Conservation (phyloP, 2,888 invertebrate species). For the Machimus rusticus region DNA sequence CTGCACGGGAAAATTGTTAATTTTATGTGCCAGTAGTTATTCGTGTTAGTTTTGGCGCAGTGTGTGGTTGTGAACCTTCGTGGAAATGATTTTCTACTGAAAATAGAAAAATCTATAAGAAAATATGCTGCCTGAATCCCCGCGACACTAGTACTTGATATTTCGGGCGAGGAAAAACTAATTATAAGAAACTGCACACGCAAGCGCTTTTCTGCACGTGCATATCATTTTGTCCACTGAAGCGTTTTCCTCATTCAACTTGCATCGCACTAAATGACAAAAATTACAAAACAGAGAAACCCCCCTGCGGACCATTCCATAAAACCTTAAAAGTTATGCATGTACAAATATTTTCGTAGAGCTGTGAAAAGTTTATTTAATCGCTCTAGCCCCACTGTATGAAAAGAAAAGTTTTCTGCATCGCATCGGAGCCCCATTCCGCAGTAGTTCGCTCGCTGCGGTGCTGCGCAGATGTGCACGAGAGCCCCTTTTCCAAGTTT, state of each 20-base stretch:
- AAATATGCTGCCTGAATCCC: not conserved
- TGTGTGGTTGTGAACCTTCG: not conserved
- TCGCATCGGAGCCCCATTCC: not conserved
- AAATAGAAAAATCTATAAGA: slow-evolving; percentile 22
- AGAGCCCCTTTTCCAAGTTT: not conserved
- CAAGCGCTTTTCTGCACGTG: slow-evolving; percentile 16
- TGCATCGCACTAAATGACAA: not conserved
- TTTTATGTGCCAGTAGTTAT: not conserved
- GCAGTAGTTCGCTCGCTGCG: not conserved
- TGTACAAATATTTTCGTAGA: not conserved
- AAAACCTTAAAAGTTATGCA: not conserved
- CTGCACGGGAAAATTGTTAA: not conserved
- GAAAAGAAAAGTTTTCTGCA: not conserved
- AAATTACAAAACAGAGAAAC: not conserved
- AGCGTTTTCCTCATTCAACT: not conserved
- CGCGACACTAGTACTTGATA: not conserved
- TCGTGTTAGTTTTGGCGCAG: not conserved
- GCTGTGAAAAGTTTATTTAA: not conserved
- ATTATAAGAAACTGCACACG: slow-evolving; percentile 15
- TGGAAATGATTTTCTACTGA: slow-evolving; percentile 4
- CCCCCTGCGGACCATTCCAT: not conserved
- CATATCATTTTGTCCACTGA: not conserved
- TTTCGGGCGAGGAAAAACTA: not conserved
- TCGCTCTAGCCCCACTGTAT: not conserved
- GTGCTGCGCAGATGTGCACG: not conserved